Percentiles rank a stretch among this genome's conserved stretches.
phyloP scores from a whole-genome alignment of 2,888 invertebrate species.

The Tachina grossa region DNA sequence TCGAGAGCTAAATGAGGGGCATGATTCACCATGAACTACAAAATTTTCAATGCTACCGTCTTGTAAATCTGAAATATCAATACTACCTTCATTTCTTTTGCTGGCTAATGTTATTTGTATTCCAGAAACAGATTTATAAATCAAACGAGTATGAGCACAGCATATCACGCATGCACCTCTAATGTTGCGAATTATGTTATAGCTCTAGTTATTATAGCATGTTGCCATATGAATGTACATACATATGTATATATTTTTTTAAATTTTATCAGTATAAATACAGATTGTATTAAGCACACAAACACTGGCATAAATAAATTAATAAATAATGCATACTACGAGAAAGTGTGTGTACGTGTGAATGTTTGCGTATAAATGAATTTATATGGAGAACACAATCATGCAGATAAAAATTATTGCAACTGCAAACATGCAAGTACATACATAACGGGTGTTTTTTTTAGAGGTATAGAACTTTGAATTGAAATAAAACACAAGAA shows the following conservation, averaged over 20 bases:
- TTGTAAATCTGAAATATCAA: too few relatives aligned
- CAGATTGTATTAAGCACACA: conserved; percentile 54
- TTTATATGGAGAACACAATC: conserved; percentile 46
- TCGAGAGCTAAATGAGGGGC: too few relatives aligned
- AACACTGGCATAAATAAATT: neutral
- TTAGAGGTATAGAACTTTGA: too few relatives aligned
- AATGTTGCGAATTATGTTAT: neutral
- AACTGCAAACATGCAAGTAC: neutral
- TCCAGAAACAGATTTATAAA: neutral
- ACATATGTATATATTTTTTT: conserved; percentile 12
- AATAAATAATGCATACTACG: conserved; percentile 36
- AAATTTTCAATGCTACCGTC: too few relatives aligned
- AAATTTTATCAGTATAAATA: conserved; percentile 43
- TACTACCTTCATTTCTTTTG: too few relatives aligned
- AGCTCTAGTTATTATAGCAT: conserved; percentile 1
- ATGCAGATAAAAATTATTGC: neutral
- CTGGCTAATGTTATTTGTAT: neutral
- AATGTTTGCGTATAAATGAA: conserved; percentile 29
- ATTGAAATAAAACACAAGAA: too few relatives aligned
- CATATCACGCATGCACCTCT: neutral
- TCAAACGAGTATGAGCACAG: neutral
- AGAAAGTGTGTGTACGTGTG: conserved; percentile 1
- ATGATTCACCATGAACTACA: too few relatives aligned
- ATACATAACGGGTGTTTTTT: too few relatives aligned
- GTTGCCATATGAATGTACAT: too few relatives aligned